These are phyloP conservation scores for Oncorhynchus clarkii DNA, from an alignment of 2,113 vertebrate genomes.

Conservation along the genomic window DNA sequence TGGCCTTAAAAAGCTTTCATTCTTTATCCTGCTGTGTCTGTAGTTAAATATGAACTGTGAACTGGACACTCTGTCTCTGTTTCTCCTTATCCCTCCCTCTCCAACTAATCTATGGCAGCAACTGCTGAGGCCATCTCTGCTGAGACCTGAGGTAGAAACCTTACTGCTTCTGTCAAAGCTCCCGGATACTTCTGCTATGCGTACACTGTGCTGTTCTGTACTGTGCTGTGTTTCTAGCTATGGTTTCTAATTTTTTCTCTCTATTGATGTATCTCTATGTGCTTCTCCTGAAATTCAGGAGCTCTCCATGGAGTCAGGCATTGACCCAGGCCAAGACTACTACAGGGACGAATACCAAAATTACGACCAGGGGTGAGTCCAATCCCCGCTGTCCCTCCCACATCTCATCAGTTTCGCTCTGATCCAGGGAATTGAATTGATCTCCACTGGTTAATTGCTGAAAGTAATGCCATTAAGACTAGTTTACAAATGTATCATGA, in stretches of 20 bases:
- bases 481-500: slow-evolving; percentile 26
- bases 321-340: slow-evolving; percentile 91
- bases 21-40: slow-evolving; percentile 18
- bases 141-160: slow-evolving; percentile 53
- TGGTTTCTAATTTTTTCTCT: neutral
- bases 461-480: slow-evolving; percentile 24
- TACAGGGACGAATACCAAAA: slow-evolving; percentile 94
- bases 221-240: slow-evolving; percentile 4
- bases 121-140: slow-evolving; percentile 78
- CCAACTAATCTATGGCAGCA: slow-evolving; percentile 81
- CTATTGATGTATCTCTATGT: slow-evolving; percentile 44
- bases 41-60: slow-evolving; percentile 12
- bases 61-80: too few species aligned
- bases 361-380: slow-evolving; percentile 91
- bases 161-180: slow-evolving; percentile 53
- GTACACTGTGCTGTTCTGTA: slow-evolving; percentile 18
- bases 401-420: slow-evolving; percentile 23
- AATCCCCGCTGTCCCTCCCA: slow-evolving; percentile 3
- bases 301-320: slow-evolving; percentile 95
- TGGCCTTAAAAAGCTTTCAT: neutral
- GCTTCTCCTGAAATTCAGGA: slow-evolving; percentile 73
- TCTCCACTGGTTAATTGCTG: slow-evolving; percentile 29
- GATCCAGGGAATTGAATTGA: slow-evolving; percentile 15
- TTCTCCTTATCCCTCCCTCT: slow-evolving; percentile 45
- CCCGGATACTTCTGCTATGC: slow-evolving; percentile 37